Conservation (phyloP, 2,888 invertebrate genomes). For the Cantharis rustica region DNA sequence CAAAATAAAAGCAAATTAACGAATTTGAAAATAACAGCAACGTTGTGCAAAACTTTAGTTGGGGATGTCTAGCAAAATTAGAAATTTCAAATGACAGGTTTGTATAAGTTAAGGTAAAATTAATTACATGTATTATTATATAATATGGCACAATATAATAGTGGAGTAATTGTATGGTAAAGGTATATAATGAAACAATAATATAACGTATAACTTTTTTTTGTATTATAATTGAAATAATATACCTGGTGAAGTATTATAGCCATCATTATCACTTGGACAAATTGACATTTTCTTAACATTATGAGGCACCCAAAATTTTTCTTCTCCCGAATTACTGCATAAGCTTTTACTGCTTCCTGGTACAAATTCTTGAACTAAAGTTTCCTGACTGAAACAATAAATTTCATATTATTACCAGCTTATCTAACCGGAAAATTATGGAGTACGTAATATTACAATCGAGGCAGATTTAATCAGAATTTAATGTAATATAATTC, state of each 20-base stretch:
- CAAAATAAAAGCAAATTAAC: no score
- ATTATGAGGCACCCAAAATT: conserved; percentile 57
- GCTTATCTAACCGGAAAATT: not conserved
- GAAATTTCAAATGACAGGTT: no score
- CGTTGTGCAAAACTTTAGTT: no score
- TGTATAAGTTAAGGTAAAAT: no score
- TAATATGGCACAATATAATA: no score
- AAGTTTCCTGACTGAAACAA: conserved; percentile 54
- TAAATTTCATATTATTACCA: not conserved
- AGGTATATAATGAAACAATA: no score
- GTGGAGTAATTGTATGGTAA: no score
- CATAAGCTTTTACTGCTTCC: conserved; percentile 53
- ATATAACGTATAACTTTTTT: no score
- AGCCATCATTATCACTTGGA: conserved; percentile 32
- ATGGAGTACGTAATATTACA: not conserved
- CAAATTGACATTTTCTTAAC: conserved; percentile 31
- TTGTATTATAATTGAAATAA: not conserved
- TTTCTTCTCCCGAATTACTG: conserved; percentile 53
- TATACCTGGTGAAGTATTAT: conserved; percentile 19
- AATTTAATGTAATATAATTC: not conserved
- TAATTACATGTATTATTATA: no score
- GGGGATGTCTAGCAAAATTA: no score
- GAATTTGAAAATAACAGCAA: no score
- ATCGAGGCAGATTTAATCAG: not conserved
- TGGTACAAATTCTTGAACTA: conserved; percentile 54